These are phyloP conservation scores for Eupithecia subfuscata DNA, from an alignment of 2,888 invertebrate species.

Conservation along the genomic window DNA sequence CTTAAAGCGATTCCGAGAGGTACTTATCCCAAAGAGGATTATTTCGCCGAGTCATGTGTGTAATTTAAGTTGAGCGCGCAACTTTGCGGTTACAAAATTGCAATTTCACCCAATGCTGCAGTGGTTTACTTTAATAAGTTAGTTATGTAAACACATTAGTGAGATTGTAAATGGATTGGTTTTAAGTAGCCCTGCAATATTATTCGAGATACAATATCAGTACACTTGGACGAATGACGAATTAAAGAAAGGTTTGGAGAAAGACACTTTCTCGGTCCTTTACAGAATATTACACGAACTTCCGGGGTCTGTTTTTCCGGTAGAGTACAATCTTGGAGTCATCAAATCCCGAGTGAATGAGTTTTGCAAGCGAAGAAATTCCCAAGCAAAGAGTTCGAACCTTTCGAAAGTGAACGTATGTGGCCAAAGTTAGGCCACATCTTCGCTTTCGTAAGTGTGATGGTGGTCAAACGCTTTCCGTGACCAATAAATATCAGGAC, in stretches of 20 bases:
- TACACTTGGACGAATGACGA: background rate
- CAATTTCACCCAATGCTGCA: slow-evolving; percentile 37
- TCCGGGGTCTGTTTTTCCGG: too few species aligned
- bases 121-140: slow-evolving; percentile 26
- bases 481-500: too few species aligned
- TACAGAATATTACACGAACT: background rate
- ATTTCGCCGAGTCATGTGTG: slow-evolving; percentile 64
- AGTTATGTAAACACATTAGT: background rate
- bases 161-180: background rate
- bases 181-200: background rate
- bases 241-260: background rate
- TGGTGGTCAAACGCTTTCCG: too few species aligned
- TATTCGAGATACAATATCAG: background rate
- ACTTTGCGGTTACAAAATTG: slow-evolving; percentile 44
- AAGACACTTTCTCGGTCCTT: background rate
- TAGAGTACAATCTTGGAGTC: too few species aligned
- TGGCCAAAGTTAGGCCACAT: too few species aligned
- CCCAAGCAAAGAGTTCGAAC: too few species aligned
- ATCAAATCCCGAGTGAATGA: too few species aligned
- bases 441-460: too few species aligned
- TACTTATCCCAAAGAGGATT: slow-evolving; percentile 35
- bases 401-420: too few species aligned
- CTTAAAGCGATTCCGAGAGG: slow-evolving; percentile 37
- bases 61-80: slow-evolving; percentile 67
- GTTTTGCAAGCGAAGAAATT: too few species aligned